These are phyloP conservation scores for Urocolius indicus DNA, from an alignment of 2,113 vertebrate species.

Conservation along the genomic window DNA sequence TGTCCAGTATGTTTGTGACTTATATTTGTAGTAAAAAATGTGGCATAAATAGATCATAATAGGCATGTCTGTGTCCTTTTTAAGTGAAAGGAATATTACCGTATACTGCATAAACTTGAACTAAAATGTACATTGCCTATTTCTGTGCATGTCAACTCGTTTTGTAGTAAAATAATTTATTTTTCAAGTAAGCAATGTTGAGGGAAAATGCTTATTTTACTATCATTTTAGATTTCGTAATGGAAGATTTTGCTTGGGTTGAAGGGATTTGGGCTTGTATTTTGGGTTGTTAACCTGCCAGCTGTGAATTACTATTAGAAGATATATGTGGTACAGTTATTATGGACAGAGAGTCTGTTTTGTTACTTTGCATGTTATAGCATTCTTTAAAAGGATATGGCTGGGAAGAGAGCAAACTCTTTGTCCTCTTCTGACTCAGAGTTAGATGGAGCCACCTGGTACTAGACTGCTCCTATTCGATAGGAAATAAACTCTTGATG, in stretches of 20 bases:
- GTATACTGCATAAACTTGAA: not conserved
- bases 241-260: not conserved
- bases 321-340: not conserved
- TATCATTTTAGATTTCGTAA: not conserved
- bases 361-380: not conserved
- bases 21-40: not conserved
- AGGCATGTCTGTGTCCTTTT: not conserved
- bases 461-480: not conserved
- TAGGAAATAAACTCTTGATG: not conserved
- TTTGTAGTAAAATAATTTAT: not conserved
- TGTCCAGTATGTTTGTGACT: not conserved
- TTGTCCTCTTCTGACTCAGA: not conserved
- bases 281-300: not conserved
- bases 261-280: not conserved
- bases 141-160: not conserved
- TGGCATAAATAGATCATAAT: not conserved
- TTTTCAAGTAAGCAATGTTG: not conserved
- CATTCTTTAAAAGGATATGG: not conserved
- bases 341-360: not conserved
- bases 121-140: accelerated
- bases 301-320: not conserved
- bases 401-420: not conserved
- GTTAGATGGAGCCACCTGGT: not conserved
- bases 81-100: not conserved
- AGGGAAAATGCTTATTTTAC: not conserved